A percentile compares a stretch with the other conserved stretches of the same genome.
phyloP scores from a whole-genome alignment of 2,888 invertebrate species.

The Pyrgus malvae region DNA sequence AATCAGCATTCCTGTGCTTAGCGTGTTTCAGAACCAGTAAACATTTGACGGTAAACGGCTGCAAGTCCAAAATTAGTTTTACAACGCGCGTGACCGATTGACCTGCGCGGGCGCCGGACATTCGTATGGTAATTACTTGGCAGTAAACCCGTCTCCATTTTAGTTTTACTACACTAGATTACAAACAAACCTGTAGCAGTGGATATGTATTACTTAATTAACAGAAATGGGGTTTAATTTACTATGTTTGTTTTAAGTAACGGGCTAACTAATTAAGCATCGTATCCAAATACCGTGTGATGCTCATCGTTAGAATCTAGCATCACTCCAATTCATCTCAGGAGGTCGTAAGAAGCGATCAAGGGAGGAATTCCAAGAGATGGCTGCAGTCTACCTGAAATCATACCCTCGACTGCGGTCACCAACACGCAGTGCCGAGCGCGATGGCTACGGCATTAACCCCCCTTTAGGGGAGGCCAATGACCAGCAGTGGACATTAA shows the following conservation, averaged over 20 bases:
- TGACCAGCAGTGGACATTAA: no score
- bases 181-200: constrained; percentile 1
- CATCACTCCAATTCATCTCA: no score
- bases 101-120: constrained; percentile 23
- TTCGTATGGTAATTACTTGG: constrained; percentile 20
- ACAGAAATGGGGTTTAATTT: not conserved
- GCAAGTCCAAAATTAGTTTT: constrained; percentile 21
- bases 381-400: no score
- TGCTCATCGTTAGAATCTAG: no score
- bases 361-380: no score
- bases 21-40: not conserved
- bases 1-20: not conserved
- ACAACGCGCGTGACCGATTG: constrained; percentile 20
- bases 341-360: no score
- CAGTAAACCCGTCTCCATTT: constrained; percentile 21
- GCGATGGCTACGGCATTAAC: no score
- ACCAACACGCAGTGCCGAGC: no score
- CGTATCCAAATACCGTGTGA: no score
- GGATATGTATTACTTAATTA: constrained; percentile 1
- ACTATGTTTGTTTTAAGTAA: not conserved
- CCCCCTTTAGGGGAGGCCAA: no score
- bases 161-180: constrained; percentile 19
- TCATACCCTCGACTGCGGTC: no score
- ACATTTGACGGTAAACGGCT: constrained; percentile 6
- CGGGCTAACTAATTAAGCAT: not conserved